These are phyloP conservation scores for Ferrisia virgata DNA, from an alignment of 2,888 invertebrate genomes.

Conservation along the genomic window DNA sequence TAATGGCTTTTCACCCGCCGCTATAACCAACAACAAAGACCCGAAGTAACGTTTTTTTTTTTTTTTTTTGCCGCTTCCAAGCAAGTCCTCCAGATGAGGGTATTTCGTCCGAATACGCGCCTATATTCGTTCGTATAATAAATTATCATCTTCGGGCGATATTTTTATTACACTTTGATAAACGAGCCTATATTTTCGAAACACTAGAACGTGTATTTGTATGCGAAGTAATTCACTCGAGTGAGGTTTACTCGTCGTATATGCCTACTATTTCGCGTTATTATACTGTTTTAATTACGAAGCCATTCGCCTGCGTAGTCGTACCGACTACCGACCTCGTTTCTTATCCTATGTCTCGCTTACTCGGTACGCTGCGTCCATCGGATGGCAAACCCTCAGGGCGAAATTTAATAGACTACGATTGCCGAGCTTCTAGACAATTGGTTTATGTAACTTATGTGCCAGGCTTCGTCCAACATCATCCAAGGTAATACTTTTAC, in stretches of 20 bases:
- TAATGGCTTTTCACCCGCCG: too few species aligned
- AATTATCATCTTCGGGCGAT: neutral
- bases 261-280: neutral
- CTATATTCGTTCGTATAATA: neutral
- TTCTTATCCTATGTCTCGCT: too few species aligned
- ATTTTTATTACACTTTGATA: conserved; percentile 1
- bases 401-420: too few species aligned
- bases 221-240: neutral
- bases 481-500: too few species aligned
- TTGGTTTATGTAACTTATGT: too few species aligned
- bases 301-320: neutral
- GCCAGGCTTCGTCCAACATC: too few species aligned
- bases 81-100: too few species aligned
- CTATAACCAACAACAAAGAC: too few species aligned
- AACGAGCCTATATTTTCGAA: neutral
- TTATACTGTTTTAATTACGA: neutral
- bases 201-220: too few species aligned
- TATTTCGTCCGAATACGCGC: neutral
- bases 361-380: too few species aligned
- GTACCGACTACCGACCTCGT: neutral
- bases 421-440: too few species aligned
- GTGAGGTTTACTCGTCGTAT: neutral
- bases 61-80: neutral
- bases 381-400: too few species aligned
- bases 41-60: neutral